These are phyloP conservation scores for Hypanus sabinus DNA, from an alignment of 2,113 vertebrate genomes.

Conservation along the genomic window DNA sequence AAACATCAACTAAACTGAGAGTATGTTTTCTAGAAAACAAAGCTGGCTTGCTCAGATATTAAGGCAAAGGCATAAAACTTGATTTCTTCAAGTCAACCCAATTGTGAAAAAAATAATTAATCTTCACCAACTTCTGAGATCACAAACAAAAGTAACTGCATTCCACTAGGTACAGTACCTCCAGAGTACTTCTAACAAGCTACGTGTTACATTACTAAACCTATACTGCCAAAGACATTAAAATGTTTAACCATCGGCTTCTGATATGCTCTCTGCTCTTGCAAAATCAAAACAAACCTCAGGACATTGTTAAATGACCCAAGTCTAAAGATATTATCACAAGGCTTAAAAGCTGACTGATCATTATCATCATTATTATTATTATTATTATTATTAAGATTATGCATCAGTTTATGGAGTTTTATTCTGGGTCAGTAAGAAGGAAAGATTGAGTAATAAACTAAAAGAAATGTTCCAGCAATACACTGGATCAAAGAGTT, in stretches of 20 bases:
- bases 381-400: not conserved
- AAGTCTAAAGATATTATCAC: not conserved
- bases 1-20: not conserved
- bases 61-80: not conserved
- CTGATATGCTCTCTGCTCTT: not conserved
- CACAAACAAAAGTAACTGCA: not conserved
- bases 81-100: not conserved
- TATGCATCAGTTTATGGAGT: not conserved
- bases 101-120: not conserved
- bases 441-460: not conserved
- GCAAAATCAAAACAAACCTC: slow-evolving; percentile 10
- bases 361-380: not conserved
- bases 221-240: not conserved
- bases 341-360: not conserved
- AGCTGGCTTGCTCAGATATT: not conserved
- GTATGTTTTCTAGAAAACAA: not conserved
- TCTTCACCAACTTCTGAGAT: not conserved
- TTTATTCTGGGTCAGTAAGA: not conserved
- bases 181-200: not conserved
- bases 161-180: not conserved
- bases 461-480: not conserved
- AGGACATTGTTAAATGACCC: not conserved
- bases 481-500: not conserved
- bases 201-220: not conserved
- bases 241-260: not conserved